Conservation (phyloP, 2,113 vertebrate genomes). For the Carettochelys insculpta region DNA sequence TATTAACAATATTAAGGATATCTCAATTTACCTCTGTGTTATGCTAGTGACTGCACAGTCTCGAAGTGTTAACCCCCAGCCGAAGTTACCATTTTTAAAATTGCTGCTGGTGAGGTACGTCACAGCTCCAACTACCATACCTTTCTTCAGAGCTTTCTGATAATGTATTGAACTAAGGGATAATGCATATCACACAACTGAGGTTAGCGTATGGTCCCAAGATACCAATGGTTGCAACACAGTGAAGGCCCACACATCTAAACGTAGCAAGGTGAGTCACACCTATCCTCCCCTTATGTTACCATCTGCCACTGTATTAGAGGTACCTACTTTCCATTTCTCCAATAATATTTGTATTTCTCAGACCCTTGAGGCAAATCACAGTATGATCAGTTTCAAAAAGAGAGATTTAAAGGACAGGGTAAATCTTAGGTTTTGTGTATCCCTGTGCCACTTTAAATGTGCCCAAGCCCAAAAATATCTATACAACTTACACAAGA, state of each 20-base stretch:
- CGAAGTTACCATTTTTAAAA: not conserved
- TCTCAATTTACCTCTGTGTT: not conserved
- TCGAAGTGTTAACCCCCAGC: not conserved
- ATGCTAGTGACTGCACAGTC: not conserved
- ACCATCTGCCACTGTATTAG: not conserved
- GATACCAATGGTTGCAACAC: not conserved
- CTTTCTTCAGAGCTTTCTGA: not conserved
- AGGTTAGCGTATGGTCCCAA: no score
- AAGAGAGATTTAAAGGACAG: not conserved
- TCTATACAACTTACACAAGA: not conserved
- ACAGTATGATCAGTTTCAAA: not conserved
- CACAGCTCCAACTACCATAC: not conserved
- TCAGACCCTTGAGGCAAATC: not conserved
- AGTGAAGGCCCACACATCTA: not conserved
- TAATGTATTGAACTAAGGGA: not conserved
- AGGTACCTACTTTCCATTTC: not conserved
- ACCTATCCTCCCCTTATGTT: not conserved
- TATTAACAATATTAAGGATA: not conserved
- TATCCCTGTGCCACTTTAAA: not conserved
- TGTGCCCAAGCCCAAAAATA: not conserved
- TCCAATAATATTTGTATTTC: not conserved
- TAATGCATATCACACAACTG: no score
- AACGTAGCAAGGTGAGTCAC: not conserved
- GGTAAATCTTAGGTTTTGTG: not conserved
- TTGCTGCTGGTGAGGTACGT: not conserved